Percentiles rank a stretch among this genome's conserved stretches.
Evolutionary conservation across 2,888 invertebrate species (phyloP).

Genomic region (Amaurobius ferox): DNA sequence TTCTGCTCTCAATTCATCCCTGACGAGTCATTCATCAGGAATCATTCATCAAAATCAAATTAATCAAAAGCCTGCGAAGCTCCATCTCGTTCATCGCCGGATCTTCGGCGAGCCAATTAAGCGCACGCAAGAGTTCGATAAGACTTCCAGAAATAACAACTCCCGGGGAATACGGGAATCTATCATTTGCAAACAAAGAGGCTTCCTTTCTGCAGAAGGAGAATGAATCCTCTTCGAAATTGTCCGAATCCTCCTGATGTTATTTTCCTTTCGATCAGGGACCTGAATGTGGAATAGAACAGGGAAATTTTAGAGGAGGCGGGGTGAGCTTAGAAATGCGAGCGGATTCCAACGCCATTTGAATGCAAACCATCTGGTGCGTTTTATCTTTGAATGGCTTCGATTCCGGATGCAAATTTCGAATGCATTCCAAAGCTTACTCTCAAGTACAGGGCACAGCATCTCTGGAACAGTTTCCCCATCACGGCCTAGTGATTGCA

Average conservation of each 20-base stretch:
- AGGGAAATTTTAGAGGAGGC: neutral
- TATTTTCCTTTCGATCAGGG: neutral
- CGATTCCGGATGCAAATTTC: too few relatives aligned
- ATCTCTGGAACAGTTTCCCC: too few relatives aligned
- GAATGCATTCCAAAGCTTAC: too few relatives aligned
- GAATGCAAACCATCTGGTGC: neutral
- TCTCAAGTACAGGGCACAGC: too few relatives aligned
- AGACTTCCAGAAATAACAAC: neutral
- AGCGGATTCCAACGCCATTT: neutral
- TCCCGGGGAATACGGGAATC: neutral
- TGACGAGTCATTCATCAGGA: constrained; percentile 15
- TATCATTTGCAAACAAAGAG: constrained; percentile 9
- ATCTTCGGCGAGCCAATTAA: constrained; percentile 1
- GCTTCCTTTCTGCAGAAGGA: neutral
- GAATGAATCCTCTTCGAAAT: too few relatives aligned
- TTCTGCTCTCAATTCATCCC: too few relatives aligned
- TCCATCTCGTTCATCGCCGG: constrained; percentile 2
- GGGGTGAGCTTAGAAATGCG: too few relatives aligned
- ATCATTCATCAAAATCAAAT: constrained; percentile 16
- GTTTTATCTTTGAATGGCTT: neutral
- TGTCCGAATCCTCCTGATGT: neutral
- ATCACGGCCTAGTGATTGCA: too few relatives aligned
- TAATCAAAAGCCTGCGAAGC: neutral
- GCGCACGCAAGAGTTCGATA: neutral
- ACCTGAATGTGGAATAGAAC: neutral